phyloP scores from a whole-genome alignment of 1,140 invertebrate genomes.

The Drosophila quadrilineata region DNA sequence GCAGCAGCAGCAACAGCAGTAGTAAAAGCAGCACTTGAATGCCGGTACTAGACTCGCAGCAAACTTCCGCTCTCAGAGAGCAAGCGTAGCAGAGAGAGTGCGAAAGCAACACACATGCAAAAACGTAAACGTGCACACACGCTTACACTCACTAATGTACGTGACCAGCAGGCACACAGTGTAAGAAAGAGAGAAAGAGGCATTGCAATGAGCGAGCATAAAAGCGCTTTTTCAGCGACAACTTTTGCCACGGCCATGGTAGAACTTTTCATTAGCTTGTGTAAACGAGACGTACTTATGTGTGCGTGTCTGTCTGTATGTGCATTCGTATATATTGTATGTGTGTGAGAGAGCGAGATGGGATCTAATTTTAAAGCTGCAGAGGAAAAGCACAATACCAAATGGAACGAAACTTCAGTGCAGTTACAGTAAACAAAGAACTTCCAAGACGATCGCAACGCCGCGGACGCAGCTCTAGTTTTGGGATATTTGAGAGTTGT shows the following conservation, averaged over 20 bases:
- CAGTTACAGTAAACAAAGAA: constrained; percentile 76
- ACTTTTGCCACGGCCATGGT: constrained; percentile 27
- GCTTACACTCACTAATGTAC: background rate
- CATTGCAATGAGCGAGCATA: constrained; percentile 40
- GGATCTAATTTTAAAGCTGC: constrained; percentile 74
- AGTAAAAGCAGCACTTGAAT: constrained; percentile 20
- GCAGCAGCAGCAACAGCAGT: constrained; percentile 24
- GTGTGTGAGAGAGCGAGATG: constrained; percentile 36
- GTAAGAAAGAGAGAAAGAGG: constrained; percentile 5
- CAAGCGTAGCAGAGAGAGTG: background rate
- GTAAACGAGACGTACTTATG: too few species aligned
- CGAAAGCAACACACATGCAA: constrained; percentile 35
- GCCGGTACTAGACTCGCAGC: constrained; percentile 31
- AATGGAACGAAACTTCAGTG: constrained; percentile 67
- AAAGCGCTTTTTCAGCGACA: constrained; percentile 48
- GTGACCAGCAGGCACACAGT: background rate
- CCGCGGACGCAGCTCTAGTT: background rate
- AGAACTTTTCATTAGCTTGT: constrained; percentile 39
- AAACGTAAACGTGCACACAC: background rate
- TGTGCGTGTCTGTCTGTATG: too few species aligned
- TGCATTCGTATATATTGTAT: too few species aligned
- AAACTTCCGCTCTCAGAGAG: constrained; percentile 57
- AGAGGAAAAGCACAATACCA: constrained; percentile 41
- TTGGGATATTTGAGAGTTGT: too few species aligned
- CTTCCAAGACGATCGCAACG: constrained; percentile 62